Base-by-base conservation (phyloP, 1,140 invertebrate species). In the Calycopis cecrops region DNA sequence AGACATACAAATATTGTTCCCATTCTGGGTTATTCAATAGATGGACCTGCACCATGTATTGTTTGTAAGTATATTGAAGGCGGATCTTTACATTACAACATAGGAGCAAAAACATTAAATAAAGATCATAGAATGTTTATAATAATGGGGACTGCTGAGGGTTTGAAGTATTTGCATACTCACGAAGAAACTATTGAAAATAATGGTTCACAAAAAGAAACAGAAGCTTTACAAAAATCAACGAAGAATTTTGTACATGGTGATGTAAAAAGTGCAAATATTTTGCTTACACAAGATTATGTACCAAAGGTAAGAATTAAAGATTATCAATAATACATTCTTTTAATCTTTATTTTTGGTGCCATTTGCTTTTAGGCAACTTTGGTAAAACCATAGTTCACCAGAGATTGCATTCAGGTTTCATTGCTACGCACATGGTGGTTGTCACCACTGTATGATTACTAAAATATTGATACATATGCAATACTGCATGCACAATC, bases 251-350 rank as follows among this genome's bases (percentile, higher is more conserved):
- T 93, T 14, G 90, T 94, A 59, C 93, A 95, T 75, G 86, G 93
- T 57, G 94, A 95, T 84, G 90, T 95, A 12, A 95, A 95, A 84
- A 92, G 90, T 79, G 92, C 93, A 1, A 95, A 95, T 82, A 92
- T 95, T 75, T 77, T 95, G 21, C 71, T 95, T 9, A 92, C 92
- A 70, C 79, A 79, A 48, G 76, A 90, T 51, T 89, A 90, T 66
- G 80, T 87, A 17, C 90, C 93, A 1, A 95, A 93, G 88, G 92
- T 92, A 86, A 59, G 21, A 50, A 48, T 55, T 63, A 47, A 35
- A 35, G n/a, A n/a, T n/a, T n/a, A n/a, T n/a, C n/a, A n/a, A n/a
- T n/a, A n/a, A n/a, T n/a, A n/a, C n/a, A n/a, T n/a, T n/a, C n/a
- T n/a, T n/a, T n/a, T n/a, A n/a, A n/a, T n/a, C n/a, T n/a, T n/a